Evolutionary conservation across 1,140 invertebrate species (phyloP).

Genomic region (Brachionus calyciflorus): DNA sequence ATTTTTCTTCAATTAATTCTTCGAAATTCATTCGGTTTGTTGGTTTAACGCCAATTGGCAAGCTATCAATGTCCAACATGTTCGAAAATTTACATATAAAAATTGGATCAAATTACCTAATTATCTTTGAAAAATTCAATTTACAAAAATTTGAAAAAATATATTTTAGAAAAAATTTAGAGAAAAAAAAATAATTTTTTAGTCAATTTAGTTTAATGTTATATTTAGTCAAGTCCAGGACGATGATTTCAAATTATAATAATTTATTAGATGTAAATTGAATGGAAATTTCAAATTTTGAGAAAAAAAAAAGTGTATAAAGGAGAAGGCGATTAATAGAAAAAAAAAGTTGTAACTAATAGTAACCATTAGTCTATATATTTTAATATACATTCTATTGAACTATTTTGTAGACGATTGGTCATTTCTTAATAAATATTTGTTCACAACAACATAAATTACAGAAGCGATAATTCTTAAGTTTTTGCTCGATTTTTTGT

Average conservation of each 20-base stretch:
- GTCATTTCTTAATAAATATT: slow-evolving; percentile 20
- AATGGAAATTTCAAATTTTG: neutral
- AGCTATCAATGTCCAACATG: slow-evolving; percentile 36
- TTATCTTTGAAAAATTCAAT: neutral
- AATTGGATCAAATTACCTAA: no score
- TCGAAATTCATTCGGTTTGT: slow-evolving; percentile 26
- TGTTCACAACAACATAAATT: neutral
- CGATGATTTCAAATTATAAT: slow-evolving; percentile 40
- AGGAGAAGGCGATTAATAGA: neutral
- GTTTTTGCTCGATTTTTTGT: slow-evolving; percentile 1
- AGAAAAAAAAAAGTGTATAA: no score
- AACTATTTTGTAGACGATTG: slow-evolving; percentile 35
- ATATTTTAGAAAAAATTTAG: neutral
- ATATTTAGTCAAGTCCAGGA: slow-evolving; percentile 10
- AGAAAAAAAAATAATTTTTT: neutral
- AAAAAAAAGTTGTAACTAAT: slow-evolving; percentile 25
- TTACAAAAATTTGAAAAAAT: slow-evolving; percentile 1
- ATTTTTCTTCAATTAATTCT: slow-evolving; percentile 35
- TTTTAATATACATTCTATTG: slow-evolving; percentile 5
- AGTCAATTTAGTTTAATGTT: neutral
- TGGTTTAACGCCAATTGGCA: slow-evolving; percentile 28
- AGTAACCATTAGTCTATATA: neutral
- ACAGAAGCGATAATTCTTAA: slow-evolving; percentile 14
- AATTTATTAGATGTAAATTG: slow-evolving; percentile 39
- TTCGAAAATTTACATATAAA: no score